These are phyloP conservation scores for Tanaodytes sp. DNA, from an alignment of 2,888 invertebrate species.

Conservation along the genomic window DNA sequence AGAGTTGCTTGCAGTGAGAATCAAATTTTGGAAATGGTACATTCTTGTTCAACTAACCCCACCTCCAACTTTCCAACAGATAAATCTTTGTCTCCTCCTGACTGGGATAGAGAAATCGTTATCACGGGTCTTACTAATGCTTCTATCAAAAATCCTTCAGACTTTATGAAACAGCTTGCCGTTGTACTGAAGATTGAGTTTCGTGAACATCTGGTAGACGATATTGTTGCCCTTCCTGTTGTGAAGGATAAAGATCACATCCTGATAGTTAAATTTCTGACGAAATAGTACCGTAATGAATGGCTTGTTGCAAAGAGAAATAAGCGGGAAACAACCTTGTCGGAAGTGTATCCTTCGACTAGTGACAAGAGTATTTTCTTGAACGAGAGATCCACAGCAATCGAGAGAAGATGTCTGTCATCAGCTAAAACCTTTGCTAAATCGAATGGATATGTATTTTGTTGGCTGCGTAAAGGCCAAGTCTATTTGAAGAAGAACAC, in stretches of 20 bases:
- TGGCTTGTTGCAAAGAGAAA: not conserved
- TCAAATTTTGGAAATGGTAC: too few species aligned
- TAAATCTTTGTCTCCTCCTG: too few species aligned
- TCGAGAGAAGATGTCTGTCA: too few species aligned
- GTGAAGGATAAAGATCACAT: not conserved
- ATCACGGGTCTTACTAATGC: not conserved
- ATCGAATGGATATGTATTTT: not conserved
- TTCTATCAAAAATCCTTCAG: not conserved
- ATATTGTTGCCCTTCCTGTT: not conserved
- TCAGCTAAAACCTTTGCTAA: not conserved
- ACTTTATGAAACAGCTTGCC: not conserved
- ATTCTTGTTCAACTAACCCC: too few species aligned
- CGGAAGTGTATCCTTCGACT: too few species aligned
- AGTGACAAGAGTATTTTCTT: too few species aligned
- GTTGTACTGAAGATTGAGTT: not conserved
- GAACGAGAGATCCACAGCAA: not conserved
- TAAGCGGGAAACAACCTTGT: not conserved
- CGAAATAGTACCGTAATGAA: not conserved
- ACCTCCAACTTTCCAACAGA: too few species aligned
- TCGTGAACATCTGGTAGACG: not conserved
- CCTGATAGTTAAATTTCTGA: not conserved
- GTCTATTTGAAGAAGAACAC: not conserved
- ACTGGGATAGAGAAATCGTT: not conserved
- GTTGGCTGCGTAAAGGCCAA: not conserved
- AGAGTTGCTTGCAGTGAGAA: too few species aligned